Conservation (phyloP, 2,888 invertebrate genomes). For the Parnassius glacialis region DNA sequence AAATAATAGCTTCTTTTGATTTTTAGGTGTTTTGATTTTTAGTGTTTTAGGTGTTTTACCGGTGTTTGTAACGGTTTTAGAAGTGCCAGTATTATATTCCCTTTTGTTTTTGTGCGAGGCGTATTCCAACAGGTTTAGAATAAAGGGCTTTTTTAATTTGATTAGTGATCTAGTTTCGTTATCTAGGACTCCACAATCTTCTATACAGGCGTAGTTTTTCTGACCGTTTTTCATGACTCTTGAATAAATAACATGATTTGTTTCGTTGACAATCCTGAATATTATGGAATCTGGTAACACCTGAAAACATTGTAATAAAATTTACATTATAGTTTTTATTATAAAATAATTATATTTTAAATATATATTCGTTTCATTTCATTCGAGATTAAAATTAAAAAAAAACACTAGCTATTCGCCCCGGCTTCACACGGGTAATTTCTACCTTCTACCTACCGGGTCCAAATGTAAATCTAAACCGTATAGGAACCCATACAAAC, state of each 20-base stretch:
- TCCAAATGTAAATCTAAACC: too few species aligned
- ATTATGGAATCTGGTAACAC: slow-evolving; percentile 43
- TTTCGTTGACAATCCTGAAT: slow-evolving; percentile 52
- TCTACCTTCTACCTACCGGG: too few species aligned
- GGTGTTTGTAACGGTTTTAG: slow-evolving; percentile 1
- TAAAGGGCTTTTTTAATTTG: slow-evolving; percentile 38
- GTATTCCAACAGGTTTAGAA: slow-evolving; percentile 33
- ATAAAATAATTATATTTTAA: too few species aligned
- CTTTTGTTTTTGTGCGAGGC: slow-evolving; percentile 35
- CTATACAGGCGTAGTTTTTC: slow-evolving; percentile 47
- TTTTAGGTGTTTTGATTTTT: too few species aligned
- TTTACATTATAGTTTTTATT: too few species aligned
- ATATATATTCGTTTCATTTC: too few species aligned
- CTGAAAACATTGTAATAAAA: slow-evolving; percentile 40
- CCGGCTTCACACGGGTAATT: too few species aligned
- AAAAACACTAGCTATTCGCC: too few species aligned
- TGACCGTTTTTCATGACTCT: slow-evolving; percentile 52
- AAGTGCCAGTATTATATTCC: slow-evolving; percentile 30
- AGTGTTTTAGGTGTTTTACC: not conserved
- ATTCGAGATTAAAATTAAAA: too few species aligned
- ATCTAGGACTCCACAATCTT: slow-evolving; percentile 49
- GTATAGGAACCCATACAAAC: too few species aligned
- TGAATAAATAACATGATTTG: slow-evolving; percentile 55
- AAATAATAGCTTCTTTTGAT: slow-evolving; percentile 2
- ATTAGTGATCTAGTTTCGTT: slow-evolving; percentile 36